Conservation (phyloP, 2,113 vertebrate genomes). For the Sorex fumeus region DNA sequence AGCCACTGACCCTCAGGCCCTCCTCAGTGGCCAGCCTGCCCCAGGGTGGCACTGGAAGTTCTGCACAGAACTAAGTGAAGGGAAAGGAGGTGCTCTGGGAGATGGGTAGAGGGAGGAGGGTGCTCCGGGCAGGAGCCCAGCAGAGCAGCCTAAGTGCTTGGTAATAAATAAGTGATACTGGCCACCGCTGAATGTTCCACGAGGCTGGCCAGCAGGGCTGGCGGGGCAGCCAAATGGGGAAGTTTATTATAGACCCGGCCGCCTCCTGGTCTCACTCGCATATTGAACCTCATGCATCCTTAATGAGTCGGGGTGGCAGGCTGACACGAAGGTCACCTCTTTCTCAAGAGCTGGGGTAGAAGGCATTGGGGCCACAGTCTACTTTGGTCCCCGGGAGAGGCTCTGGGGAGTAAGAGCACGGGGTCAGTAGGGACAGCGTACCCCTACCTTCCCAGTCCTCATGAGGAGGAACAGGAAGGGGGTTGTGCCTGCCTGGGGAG, state of each 20-base stretch:
- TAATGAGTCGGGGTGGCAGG: constrained; percentile 23
- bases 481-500: too few relatives aligned
- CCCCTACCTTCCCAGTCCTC: too few relatives aligned
- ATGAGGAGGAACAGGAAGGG: background rate
- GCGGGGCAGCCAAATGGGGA: constrained; percentile 30
- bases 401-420: background rate
- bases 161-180: constrained; percentile 75
- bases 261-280: constrained; percentile 57
- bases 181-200: constrained; percentile 65
- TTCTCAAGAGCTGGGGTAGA: background rate
- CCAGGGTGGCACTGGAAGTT: background rate
- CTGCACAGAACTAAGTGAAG: background rate
- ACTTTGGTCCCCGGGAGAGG: background rate
- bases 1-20: too few relatives aligned
- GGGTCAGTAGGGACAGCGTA: background rate
- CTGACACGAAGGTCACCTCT: background rate
- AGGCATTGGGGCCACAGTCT: background rate
- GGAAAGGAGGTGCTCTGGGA: background rate
- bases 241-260: background rate
- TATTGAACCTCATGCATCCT: constrained; percentile 24
- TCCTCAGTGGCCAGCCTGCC: too few relatives aligned
- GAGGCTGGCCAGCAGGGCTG: background rate
- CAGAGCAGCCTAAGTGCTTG: constrained; percentile 72
- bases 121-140: constrained; percentile 53
- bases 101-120: background rate